Evolutionary conservation across 2,113 vertebrate genomes (phyloP), one percentile per base, ranked within the genome.

Genomic region (Onychostoma macrolepis): DNA sequence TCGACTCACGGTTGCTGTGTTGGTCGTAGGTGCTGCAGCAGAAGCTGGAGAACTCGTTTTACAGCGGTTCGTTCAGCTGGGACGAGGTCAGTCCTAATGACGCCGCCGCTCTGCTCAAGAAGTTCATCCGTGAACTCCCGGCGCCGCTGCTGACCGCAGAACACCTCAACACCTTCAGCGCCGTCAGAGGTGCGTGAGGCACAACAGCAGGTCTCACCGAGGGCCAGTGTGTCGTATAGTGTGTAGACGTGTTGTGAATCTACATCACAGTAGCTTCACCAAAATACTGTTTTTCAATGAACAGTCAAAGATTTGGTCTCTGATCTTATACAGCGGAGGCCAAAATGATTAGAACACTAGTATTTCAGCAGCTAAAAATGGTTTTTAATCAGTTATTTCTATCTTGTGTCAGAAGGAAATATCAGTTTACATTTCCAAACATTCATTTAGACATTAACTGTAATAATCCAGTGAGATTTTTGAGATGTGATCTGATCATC

Each of bases 21-120:
- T 9, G 12, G 67, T 38, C 53, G 26, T 9, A 98, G 97, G 92
- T 92, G 61, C 92, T 97, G 89, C 96, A 97, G 67, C 96, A 97
- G 91, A 95, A 94, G 88, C 90, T 97, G 38, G 97, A 98, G 90
- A 92, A 85, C 72, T 96, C 94, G 8, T 98, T 98, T 91, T 97
- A 97, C 84, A 87, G 92, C 0, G 95, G 94, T 0, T 93, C 94
- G 4, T 94, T 98, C 89, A 85, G 67, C 82, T 98, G 97, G 97
- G 97, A 98, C 0, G 96, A 97, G 19, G 96, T 98, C 48, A 96
- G 96, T 85, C 95, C 96, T 24, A 98, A 97, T 0, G 97, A 98
- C 0, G 96, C 95, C 0, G 96, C 97, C 0, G 96, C 97, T 2
- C 93, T 99, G 17, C 95, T 98, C 11, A 98, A 99, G 93, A 96